These are phyloP conservation scores for Patiria pectinifera DNA, from an alignment of 53 echinoderm and acorn worm genomes.

Conservation along the genomic window DNA sequence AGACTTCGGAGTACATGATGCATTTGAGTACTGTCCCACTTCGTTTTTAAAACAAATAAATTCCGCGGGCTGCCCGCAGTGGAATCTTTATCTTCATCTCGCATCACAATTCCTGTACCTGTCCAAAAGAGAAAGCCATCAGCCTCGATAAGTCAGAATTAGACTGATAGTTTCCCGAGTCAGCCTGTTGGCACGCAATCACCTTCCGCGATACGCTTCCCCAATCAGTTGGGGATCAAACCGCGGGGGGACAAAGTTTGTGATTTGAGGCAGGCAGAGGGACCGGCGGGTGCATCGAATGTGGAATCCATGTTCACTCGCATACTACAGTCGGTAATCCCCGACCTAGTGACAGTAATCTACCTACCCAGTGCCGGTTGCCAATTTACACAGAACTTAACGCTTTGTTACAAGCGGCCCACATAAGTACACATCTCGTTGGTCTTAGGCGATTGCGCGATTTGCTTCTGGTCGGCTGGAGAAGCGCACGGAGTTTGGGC, in stretches of 20 bases:
- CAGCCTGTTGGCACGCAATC: slow-evolving; percentile 29
- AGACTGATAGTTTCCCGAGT: not conserved
- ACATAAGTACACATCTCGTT: slow-evolving; percentile 48
- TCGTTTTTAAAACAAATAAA: slow-evolving; percentile 4
- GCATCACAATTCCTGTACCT: not conserved
- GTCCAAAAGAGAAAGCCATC: not conserved
- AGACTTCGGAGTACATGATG: not conserved
- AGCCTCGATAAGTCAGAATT: slow-evolving; percentile 17
- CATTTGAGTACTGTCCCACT: not conserved
- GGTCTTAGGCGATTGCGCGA: slow-evolving; percentile 48
- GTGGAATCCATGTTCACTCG: slow-evolving; percentile 11
- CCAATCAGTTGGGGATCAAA: slow-evolving; percentile 35
- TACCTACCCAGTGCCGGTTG: slow-evolving; percentile 24
- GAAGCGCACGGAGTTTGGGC: not conserved
- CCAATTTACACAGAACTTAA: slow-evolving; percentile 58
- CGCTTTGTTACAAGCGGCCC: slow-evolving; percentile 53
- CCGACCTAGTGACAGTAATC: slow-evolving; percentile 23
- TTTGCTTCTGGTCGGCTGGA: slow-evolving; percentile 46
- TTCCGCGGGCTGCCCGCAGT: not conserved
- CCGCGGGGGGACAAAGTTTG: slow-evolving; percentile 38
- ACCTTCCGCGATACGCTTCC: not conserved
- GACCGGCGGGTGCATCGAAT: not conserved
- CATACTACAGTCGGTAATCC: slow-evolving; percentile 4
- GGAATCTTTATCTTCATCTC: not conserved
- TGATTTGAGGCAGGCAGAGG: slow-evolving; percentile 6